Evolutionary conservation across 2,113 vertebrate species (phyloP), one percentile per base, ranked within the genome.

Genomic region (Globicephala melas): DNA sequence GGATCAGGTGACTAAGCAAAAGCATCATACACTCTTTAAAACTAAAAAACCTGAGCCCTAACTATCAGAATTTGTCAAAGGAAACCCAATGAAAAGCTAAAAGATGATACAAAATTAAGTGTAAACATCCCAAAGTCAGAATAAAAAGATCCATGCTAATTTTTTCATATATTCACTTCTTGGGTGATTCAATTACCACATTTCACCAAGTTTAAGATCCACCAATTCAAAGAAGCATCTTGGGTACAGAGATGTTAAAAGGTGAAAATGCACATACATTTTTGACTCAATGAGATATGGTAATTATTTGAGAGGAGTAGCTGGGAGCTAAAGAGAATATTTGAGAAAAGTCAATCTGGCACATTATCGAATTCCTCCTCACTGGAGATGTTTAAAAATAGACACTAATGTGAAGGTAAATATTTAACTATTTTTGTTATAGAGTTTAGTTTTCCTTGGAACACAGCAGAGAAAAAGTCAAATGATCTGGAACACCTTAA

Each of bases 151-250:
- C 12, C 74, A 73, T 41, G 47, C 55, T 55, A 82, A 25, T 36
- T 87, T 89, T 91, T 94, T 58, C 74, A 81, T 67, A 38, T 53
- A 89, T 81, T 89, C 53, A 76, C 89, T 92, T 79, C n/a, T 2
- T 63, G 23, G 60, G 21, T 71, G 41, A 88, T 71, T 86, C 55
- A 91, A 31, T 87, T 83, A 33, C 2, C 14, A 44, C 17, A 87
- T n/a, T 65, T 94, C 47, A 96, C 82, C 68, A 47, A 90, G 80
- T 83, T 97, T 53, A 65, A 96, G 76, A 94, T 82, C 55, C 12
- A 88, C 25, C 58, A 87, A 90, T 33, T 80, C 47, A 94, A 73
- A 93, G 47, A 63, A 21, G 28, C 1, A 91, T 21, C 55, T 58
- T 58, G 55, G 18, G 8, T 53, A 17, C 53, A 53, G 53, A 53